Evolutionary conservation across 2,113 vertebrate genomes (phyloP), one percentile per base, ranked within the genome.

Genomic region (Oreochromis tanganicae): DNA sequence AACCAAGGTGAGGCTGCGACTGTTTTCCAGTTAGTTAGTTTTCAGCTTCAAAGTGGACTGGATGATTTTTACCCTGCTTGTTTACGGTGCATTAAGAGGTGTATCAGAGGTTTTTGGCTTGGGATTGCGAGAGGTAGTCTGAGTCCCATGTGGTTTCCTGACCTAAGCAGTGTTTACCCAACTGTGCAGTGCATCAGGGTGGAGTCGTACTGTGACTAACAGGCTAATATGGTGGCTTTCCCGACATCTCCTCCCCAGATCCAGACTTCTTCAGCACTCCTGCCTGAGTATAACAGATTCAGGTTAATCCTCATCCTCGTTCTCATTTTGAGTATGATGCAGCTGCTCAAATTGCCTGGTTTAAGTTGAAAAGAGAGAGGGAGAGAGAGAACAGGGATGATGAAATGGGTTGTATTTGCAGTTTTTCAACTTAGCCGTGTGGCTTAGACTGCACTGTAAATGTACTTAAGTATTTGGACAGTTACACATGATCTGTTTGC

Each of bases 241-340:
- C 82, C 82, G 73, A 57, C 56, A 85, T 83, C 71, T 52, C 48
- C 87, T 87, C 66, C 63, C 48, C 34, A 61, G 50, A 90, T 79
- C 79, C 81, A 56, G 50, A 81, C 81, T 79, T 43, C 68, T 83
- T 52, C 88, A 59, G 61, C 12, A 21, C n/a, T 32, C 24, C 73
- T 14, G 52, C 78, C 52, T 92, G 46, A 80, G 84, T 87, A 79
- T 86, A 79, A 79, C 68, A 85, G 85, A 92, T 92, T 91, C 90
- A 85, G 87, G 81, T 86, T 94, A 93, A 92, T 93, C 92, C 85
- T 82, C 57, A 27, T 57, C 81, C 68, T 87, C 84, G 81, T 91
- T 88, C 80, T 89, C 38, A 36, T 81, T 80, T 73, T 82, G n/a
- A 55, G 66, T 36, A 8, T 52, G 83, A 66, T 80, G 80, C 89